Evolutionary conservation across 2,113 vertebrate species (phyloP).

Genomic region (Ginglymostoma cirratum): DNA sequence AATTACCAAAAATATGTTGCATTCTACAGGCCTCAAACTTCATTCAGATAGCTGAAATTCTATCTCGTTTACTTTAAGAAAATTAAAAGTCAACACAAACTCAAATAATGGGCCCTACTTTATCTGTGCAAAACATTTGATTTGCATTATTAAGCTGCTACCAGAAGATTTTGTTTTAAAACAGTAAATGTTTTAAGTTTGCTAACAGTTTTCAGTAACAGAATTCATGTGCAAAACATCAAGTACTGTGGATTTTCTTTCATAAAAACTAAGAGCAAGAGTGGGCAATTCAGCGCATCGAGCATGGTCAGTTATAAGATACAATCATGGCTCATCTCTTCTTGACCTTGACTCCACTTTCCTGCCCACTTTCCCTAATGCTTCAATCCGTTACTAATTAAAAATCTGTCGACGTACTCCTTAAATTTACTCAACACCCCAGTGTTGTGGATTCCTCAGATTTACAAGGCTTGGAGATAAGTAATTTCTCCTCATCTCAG

Average conservation of each 20-base stretch:
- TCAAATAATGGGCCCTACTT: not conserved
- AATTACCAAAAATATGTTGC: conserved; percentile 34
- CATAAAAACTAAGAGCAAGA: no score
- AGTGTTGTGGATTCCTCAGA: no score
- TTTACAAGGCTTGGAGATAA: no score
- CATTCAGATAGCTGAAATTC: not conserved
- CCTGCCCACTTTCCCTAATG: no score
- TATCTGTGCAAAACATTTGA: not conserved
- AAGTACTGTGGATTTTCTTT: not conserved
- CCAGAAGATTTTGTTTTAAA: not conserved
- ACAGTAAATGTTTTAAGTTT: not conserved
- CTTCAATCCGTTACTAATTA: no score
- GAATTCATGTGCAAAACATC: not conserved
- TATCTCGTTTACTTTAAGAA: not conserved
- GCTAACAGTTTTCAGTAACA: not conserved
- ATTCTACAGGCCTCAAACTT: not conserved
- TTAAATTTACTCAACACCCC: no score
- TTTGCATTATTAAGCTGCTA: not conserved
- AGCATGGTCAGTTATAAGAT: no score
- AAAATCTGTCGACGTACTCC: no score
- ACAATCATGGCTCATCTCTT: no score
- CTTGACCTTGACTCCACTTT: no score
- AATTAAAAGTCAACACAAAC: not conserved
- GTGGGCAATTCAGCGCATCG: no score
- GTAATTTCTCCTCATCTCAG: no score